A percentile compares a stretch with the other conserved stretches of the same genome.
phyloP scores from a whole-genome alignment of 2,113 vertebrate species.

The Hippocampus guttulatus region DNA sequence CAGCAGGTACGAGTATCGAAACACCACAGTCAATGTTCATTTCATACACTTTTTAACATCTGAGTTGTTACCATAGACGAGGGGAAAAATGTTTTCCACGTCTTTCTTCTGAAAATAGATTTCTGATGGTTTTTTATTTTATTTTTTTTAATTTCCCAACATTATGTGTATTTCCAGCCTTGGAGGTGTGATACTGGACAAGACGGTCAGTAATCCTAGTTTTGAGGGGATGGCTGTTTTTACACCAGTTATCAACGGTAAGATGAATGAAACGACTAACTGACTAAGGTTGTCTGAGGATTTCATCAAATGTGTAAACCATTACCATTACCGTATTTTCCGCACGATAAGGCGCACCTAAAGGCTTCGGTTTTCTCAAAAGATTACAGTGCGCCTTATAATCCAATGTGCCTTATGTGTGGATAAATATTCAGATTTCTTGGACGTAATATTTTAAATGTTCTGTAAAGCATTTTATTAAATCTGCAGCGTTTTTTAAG shows the following conservation, averaged over 20 bases:
- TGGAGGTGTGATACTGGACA: conserved; percentile 92
- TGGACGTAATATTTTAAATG: too few species aligned
- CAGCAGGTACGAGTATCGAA: conserved; percentile 79
- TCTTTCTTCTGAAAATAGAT: background rate
- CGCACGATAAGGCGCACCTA: too few species aligned
- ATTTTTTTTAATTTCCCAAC: conserved; percentile 16
- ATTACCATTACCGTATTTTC: background rate
- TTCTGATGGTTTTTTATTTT: background rate
- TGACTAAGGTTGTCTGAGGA: background rate
- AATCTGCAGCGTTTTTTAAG: too few species aligned
- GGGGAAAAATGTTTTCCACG: too few species aligned
- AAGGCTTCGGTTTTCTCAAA: too few species aligned
- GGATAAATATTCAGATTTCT: too few species aligned
- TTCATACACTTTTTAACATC: background rate
- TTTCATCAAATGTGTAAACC: background rate
- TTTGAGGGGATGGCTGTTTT: conserved; percentile 93
- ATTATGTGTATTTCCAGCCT: conserved; percentile 67
- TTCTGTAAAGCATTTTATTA: too few species aligned
- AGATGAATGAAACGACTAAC: conserved; percentile 27
- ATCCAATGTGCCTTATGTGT: too few species aligned
- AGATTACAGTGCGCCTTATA: too few species aligned
- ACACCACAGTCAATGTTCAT: background rate
- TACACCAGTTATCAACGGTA: conserved; percentile 95
- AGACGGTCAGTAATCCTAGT: conserved; percentile 81
- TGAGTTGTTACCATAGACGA: background rate